phyloP scores from a whole-genome alignment of 2,113 vertebrate species.

The Coryphaenoides rupestris region DNA sequence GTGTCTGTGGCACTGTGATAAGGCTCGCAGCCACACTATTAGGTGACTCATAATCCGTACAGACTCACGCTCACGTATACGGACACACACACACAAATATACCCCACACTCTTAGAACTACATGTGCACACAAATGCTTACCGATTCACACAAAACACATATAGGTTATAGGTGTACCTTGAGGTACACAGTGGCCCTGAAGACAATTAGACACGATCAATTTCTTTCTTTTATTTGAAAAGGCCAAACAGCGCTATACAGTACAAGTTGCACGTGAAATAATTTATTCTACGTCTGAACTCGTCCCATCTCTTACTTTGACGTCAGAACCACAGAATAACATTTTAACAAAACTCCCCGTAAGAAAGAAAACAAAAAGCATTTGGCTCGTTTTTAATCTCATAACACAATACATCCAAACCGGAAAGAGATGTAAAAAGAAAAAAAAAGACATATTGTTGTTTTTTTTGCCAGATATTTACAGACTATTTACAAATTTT shows the following conservation, averaged over 20 bases:
- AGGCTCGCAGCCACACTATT: constrained; percentile 67
- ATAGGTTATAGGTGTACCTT: constrained; percentile 1
- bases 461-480: constrained; percentile 66
- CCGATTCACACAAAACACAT: constrained; percentile 28
- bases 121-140: constrained; percentile 2
- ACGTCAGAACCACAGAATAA: constrained; percentile 62
- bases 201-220: constrained; percentile 57
- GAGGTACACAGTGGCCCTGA: constrained; percentile 20
- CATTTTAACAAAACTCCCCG: constrained; percentile 40
- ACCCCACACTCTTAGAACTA: neutral
- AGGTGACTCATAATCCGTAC: constrained; percentile 72
- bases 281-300: constrained; percentile 66
- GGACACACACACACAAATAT: constrained; percentile 14
- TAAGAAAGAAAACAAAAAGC: constrained; percentile 55
- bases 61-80: constrained; percentile 22
- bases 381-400: constrained; percentile 53
- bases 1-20: constrained; percentile 68
- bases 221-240: constrained; percentile 70
- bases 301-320: constrained; percentile 62
- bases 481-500: constrained; percentile 67
- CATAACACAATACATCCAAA: constrained; percentile 69
- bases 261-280: constrained; percentile 74
- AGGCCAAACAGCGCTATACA: constrained; percentile 70
- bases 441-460: constrained; percentile 67
- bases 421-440: constrained; percentile 71